Conservation (phyloP, 2,797 vertebrate genomes). For the Paramormyrops hopkinsi region DNA sequence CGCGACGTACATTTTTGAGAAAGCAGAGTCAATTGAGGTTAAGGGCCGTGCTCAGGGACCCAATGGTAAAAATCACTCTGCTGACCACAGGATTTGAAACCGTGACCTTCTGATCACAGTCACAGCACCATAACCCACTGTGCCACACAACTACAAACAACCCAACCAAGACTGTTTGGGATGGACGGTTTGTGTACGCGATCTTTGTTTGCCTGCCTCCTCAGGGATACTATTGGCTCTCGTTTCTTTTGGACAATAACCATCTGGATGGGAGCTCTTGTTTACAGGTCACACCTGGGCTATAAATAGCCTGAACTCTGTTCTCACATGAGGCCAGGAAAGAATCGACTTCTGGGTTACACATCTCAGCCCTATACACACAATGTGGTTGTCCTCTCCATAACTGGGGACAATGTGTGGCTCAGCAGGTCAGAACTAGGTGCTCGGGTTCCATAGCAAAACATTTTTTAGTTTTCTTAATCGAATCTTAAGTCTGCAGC, state of each 20-base stretch:
- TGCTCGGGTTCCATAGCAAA: not conserved
- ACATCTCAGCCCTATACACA: conserved; percentile 18
- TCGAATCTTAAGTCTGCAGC: not conserved
- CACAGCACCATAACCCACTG: not conserved
- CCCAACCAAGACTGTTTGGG: not conserved
- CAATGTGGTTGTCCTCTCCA: conserved; percentile 20
- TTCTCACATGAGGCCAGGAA: conserved; percentile 16
- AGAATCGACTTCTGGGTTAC: conserved; percentile 20
- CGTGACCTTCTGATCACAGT: not conserved
- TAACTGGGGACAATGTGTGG: not conserved
- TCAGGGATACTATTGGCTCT: not conserved
- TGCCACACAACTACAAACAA: not conserved
- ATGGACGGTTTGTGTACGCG: not conserved
- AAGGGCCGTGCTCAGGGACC: not conserved
- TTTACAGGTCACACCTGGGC: not conserved
- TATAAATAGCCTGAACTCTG: conserved; percentile 32
- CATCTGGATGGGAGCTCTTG: not conserved
- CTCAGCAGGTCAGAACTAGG: not conserved
- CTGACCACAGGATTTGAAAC: not conserved
- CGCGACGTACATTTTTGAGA: not conserved
- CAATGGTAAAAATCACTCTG: not conserved
- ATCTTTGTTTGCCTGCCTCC: not conserved
- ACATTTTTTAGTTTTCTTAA: not conserved
- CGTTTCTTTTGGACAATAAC: conserved; percentile 3
- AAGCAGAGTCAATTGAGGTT: not conserved